Conservation (phyloP, 2,113 vertebrate species). For the Pelusios castaneus region DNA sequence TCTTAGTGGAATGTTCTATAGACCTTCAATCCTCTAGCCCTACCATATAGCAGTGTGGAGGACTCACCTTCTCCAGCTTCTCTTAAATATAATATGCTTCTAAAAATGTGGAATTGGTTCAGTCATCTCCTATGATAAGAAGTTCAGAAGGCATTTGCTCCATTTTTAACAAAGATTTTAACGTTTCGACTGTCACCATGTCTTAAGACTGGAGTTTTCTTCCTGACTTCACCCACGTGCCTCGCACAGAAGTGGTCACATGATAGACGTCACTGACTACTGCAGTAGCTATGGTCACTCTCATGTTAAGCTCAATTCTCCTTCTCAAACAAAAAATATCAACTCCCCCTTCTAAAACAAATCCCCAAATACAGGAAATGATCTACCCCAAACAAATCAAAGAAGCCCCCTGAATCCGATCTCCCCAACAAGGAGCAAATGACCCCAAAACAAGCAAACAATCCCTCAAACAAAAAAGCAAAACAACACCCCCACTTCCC, state of each 20-base stretch:
- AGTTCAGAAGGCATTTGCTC: neutral
- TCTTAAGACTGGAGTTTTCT: neutral
- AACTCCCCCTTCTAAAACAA: neutral
- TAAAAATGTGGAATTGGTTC: neutral
- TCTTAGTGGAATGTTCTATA: accelerated
- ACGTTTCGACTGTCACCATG: neutral
- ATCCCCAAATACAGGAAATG: neutral
- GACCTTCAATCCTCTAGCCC: neutral
- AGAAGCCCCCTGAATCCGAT: neutral
- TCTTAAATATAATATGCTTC: neutral
- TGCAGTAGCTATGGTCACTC: neutral
- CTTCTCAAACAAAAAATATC: neutral
- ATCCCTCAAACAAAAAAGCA: neutral
- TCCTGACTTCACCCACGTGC: neutral
- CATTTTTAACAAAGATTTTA: neutral
- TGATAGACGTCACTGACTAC: neutral
- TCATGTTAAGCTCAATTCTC: neutral
- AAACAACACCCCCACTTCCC: too few species aligned
- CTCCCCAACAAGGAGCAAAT: neutral
- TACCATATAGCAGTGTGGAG: neutral
- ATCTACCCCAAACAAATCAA: neutral
- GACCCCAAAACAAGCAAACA: neutral
- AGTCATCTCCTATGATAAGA: neutral
- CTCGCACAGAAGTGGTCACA: neutral
- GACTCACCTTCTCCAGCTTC: neutral